Evolutionary conservation across 1,140 invertebrate species (phyloP), one percentile per base, ranked within the genome.

Genomic region (Conopomorpha cramerella): DNA sequence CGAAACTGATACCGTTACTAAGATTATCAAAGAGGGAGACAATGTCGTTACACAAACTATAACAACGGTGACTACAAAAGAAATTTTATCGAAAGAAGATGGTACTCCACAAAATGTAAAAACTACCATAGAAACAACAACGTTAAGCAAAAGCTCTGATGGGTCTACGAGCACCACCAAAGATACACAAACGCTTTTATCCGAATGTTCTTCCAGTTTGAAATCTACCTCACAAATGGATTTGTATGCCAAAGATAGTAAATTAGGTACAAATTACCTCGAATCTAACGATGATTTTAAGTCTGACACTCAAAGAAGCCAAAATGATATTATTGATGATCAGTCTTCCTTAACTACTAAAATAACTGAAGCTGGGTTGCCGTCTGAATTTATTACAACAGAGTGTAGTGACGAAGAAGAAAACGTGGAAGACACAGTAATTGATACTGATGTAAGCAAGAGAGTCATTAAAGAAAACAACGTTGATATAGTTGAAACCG

Each of bases 101-200:
- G 77, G 73, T 2, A 79, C 77, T 30, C 77, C 77, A 14, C 77
- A 79, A 62, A 77, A 74, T 41, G 54, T 79, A n/a, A 79, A 79
- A 53, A 79, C 77, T n/a, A 79, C 77, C 3, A 79, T 79, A 44
- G 77, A 79, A 59, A 79, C 77, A 19, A 79, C 77, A 8, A 79
- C 77, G 23, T 45, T 77, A 0, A 77, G 77, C 42, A 79, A 74
- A 53, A 61, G 72, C 35, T 57, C 68, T 16, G 77, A 79, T 55
- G 77, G 77, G 14, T 74, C 73, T 14, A 73, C 59, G 8, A 70
- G 62, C 16, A 77, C 72, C 2, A 67, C 59, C 10, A 79, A 55
- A 59, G 72, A 79, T 43, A 79, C 72, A 29, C 62, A 79, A 51
- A 79, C 72, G 7, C 51, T 77, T 38, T 53, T 79, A 16, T 77